phyloP scores from a whole-genome alignment of 2,113 vertebrate species.

The Corvus hawaiiensis region DNA sequence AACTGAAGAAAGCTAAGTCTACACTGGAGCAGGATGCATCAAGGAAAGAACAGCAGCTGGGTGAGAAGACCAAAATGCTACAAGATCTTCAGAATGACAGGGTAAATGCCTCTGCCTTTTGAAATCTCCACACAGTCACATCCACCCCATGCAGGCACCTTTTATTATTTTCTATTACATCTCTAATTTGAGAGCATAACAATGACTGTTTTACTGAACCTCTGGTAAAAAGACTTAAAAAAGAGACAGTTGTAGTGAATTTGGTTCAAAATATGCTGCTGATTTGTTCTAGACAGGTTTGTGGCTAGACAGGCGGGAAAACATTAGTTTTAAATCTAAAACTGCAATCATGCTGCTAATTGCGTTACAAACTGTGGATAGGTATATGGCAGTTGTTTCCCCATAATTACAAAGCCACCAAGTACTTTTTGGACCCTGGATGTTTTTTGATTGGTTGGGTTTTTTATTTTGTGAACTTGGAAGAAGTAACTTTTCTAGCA shows the following conservation, averaged over 20 bases:
- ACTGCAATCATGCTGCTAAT: not conserved
- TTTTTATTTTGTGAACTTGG: not conserved
- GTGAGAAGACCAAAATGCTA: slow-evolving; percentile 76
- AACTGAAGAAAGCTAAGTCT: slow-evolving; percentile 73
- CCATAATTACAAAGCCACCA: not conserved
- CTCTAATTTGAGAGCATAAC: not conserved
- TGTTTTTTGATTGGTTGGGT: not conserved
- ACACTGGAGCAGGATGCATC: slow-evolving; percentile 78
- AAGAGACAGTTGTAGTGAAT: not conserved
- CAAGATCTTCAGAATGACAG: slow-evolving; percentile 82
- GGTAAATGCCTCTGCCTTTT: slow-evolving; percentile 66
- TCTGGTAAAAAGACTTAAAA: not conserved
- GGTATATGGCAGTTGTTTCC: not conserved
- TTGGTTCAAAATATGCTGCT: not conserved
- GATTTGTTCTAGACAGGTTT: not conserved
- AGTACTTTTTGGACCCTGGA: not conserved
- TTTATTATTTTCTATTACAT: not conserved
- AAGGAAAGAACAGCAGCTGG: slow-evolving; percentile 78
- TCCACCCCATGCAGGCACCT: not conserved
- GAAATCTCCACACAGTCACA: not conserved
- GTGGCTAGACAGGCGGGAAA: not conserved
- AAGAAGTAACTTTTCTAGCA: not conserved
- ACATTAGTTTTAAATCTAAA: not conserved
- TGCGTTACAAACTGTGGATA: not conserved
- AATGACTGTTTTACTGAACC: not conserved